Evolutionary conservation across 1,140 invertebrate species (phyloP), one percentile per base, ranked within the genome.

Genomic region (Heliconius himera): DNA sequence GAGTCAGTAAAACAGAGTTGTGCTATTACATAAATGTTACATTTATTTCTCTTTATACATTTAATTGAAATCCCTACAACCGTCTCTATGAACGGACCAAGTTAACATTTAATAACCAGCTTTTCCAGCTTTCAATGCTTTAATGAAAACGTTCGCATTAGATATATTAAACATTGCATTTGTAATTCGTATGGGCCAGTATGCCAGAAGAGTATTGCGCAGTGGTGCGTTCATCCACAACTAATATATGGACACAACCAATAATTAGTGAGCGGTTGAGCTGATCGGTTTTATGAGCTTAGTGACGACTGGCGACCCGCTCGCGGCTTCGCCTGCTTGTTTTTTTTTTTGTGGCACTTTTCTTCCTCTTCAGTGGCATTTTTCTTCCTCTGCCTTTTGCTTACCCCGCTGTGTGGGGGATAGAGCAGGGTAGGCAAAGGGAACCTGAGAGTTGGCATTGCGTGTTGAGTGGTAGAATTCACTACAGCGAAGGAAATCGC

Each of bases 261-360:
- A 77, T 81, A 81, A 81, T 81, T 77, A 81, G 41, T 49, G 54
- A 26, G 49, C 29, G 76, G 56, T 73, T 51, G 20, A 36, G 36
- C 71, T 81, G 77, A 81, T 81, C 74, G 79, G 77, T 77, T 72
- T 72, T 29, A 77, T 54, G 38, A 22, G 70, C 46, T 77, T 70
- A 77, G 54, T 49, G 70, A 72, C 49, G 70, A 77, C 72, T 20
- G 41, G 41, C 41, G 33, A 36, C 6, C 33, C 33, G 33, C 6
- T 36, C 33, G 33, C 33, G 41, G 41, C 13, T 46, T 46, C 41
- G 41, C 41, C 41, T 16, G 41, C 41, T 46, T 16, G 41, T 46
- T 46, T 46, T 16, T 3, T 46, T 46, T 46, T 9, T n/a, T n/a
- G n/a, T n/a, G n/a, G n/a, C n/a, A n/a, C n/a, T n/a, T n/a, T n/a